Evolutionary conservation across 2,888 invertebrate species (phyloP), one percentile per base, ranked within the genome.

Genomic region (Sisyra nigra): DNA sequence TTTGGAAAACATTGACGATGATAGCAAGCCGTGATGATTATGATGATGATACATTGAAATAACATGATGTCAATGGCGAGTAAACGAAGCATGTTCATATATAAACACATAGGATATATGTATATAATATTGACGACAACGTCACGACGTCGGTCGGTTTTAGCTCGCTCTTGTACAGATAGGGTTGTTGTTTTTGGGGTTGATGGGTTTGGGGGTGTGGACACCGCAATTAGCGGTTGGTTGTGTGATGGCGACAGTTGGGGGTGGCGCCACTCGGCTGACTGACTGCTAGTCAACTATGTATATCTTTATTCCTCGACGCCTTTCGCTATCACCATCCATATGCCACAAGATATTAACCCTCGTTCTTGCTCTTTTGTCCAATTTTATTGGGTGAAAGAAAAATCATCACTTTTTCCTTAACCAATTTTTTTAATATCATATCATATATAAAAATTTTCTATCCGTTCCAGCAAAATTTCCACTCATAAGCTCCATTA

Each of bases 221-320:
- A 30, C 13, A 31, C 18, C 41, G 17, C 41, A 41, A 41, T 41
- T 41, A 41, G 41, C 41, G 41, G 41, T 13, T 32, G 41, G 41
- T 41, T 41, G 24, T 41, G 41, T 41, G 31, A 17, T 31, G 10
- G 18, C 19, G 39, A 17, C n/a, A 17, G 38, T 11, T 15, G 38
- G 11, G 38, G 38, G 11, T 15, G 41, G 40, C 31, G 41, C 30
- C 41, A 18, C 32, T 41, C 31, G 31, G 41, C 10, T 32, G 41
- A 31, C 41, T 13, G 31, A 24, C 24, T 24, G 24, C 24, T 24
- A 24, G 24, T 35, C 17, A 15, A 35, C 17, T 35, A 35, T 24
- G 24, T 24, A 24, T 24, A 24, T 24, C 24, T 24, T 24, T 24
- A 24, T 24, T 24, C 7, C 24, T 24, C 24, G 24, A 24, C 24